A percentile compares a stretch with the other conserved stretches of the same genome.
These are phyloP conservation scores for Peromyscus melanophrys DNA, from an alignment of 2,797 vertebrate genomes.

Conservation along the genomic window DNA sequence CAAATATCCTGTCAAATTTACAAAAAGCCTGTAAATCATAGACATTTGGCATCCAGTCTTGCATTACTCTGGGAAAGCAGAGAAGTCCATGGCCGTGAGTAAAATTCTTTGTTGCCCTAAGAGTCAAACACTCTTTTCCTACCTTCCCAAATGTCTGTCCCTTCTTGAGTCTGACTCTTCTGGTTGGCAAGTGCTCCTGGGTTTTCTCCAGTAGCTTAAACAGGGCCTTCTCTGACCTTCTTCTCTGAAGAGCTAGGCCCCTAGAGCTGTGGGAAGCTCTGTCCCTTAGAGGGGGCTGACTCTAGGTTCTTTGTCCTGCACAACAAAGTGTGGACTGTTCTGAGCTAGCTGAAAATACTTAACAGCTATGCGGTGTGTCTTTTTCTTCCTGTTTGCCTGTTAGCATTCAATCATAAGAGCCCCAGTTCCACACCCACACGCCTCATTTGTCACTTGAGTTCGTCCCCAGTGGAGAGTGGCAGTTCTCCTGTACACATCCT, in stretches of 20 bases:
- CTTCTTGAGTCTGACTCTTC: slow-evolving; percentile 9
- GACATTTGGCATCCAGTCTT: not conserved
- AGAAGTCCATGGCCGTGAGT: not conserved
- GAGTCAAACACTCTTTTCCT: slow-evolving; percentile 9
- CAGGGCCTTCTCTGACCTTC: not conserved
- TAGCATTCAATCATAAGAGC: not conserved
- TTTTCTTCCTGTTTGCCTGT: slow-evolving; percentile 57
- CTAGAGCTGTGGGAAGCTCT: not conserved
- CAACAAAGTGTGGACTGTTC: slow-evolving; percentile 16
- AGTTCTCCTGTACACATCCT: not conserved
- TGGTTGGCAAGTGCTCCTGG: not conserved
- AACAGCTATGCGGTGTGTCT: not conserved
- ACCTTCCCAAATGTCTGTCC: not conserved
- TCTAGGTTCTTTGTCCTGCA: not conserved
- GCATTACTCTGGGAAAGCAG: slow-evolving; percentile 12
- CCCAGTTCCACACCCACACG: not conserved
- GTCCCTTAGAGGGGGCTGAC: not conserved
- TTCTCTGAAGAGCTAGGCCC: not conserved
- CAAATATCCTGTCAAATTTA: not conserved
- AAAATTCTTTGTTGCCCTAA: not conserved
- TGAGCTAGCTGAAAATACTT: slow-evolving; percentile 34
- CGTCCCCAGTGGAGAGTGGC: not conserved
- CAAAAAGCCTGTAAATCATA: not conserved
- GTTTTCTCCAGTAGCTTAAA: not conserved
- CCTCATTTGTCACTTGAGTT: slow-evolving; percentile 57